These are phyloP conservation scores for Aviceda subcristata DNA, from an alignment of 2,113 vertebrate genomes.

Conservation along the genomic window DNA sequence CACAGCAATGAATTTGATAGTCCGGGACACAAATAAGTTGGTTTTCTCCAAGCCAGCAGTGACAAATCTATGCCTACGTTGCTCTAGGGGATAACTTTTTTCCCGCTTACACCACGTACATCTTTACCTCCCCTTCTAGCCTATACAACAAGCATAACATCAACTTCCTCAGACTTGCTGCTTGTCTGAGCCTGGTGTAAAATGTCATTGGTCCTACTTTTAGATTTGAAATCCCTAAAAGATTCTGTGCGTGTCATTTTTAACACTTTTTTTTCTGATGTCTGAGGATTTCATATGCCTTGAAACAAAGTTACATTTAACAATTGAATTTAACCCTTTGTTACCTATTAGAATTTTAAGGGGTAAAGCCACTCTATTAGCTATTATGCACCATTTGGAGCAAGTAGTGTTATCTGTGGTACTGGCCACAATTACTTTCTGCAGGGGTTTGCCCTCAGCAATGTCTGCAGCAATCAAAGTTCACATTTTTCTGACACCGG, in stretches of 20 bases:
- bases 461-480: not conserved
- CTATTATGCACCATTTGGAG: not conserved
- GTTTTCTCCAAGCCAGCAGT: not conserved
- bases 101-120: not conserved
- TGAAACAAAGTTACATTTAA: not conserved
- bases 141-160: not conserved
- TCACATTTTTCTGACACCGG: not conserved
- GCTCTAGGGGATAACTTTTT: not conserved
- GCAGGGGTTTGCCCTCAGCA: not conserved
- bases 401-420: not conserved
- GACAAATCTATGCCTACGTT: not conserved
- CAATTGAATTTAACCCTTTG: not conserved
- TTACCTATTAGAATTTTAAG: not conserved
- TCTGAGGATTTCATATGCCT: not conserved
- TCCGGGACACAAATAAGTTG: not conserved
- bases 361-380: not conserved
- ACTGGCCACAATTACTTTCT: not conserved
- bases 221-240: not conserved
- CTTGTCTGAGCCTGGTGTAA: not conserved
- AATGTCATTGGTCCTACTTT: not conserved
- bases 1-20: not conserved
- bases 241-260: not conserved
- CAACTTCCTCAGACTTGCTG: not conserved
- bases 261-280: not conserved
- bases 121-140: not conserved